Conservation (phyloP, 2,888 invertebrate species). For the Drosophila barbarae region DNA sequence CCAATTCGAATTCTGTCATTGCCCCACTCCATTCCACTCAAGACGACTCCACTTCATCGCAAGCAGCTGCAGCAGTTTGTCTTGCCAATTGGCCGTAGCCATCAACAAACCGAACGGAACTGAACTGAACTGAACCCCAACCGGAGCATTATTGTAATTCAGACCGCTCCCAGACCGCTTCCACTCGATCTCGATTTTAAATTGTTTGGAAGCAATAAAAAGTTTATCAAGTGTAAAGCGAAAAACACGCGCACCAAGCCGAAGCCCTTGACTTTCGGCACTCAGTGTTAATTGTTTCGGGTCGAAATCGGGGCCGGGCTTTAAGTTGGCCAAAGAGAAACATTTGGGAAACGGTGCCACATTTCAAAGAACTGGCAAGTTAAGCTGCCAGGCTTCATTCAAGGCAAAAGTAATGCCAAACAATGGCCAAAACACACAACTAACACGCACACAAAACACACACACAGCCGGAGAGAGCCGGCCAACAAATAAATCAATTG, state of each 20-base stretch:
- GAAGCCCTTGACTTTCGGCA: conserved; percentile 54
- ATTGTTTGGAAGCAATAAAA: conserved; percentile 76
- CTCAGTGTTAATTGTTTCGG: conserved; percentile 61
- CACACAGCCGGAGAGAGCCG: conserved; percentile 4
- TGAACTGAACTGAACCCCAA: conserved; percentile 10
- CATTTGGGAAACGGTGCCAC: conserved; percentile 32
- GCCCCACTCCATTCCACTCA: conserved; percentile 16
- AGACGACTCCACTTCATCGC: background rate
- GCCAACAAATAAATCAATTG: conserved; percentile 67
- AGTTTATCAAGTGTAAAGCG: conserved; percentile 70
- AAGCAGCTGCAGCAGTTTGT: conserved; percentile 45
- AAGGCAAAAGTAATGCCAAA: conserved; percentile 51
- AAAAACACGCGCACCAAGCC: conserved; percentile 29
- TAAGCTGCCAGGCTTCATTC: conserved; percentile 45
- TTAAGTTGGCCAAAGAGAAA: conserved; percentile 30
- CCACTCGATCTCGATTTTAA: conserved; percentile 59
- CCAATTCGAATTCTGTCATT: conserved; percentile 52
- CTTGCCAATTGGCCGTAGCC: conserved; percentile 33
- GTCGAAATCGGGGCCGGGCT: conserved; percentile 28
- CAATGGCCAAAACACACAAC: conserved; percentile 33
- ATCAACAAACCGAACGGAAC: conserved; percentile 30
- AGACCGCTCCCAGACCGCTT: conserved; percentile 18
- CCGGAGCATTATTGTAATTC: conserved; percentile 48
- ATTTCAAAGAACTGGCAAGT: conserved; percentile 42
- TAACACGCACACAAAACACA: conserved; percentile 19